Conservation (phyloP, 2,888 invertebrate genomes). For the Cantharis rustica region DNA sequence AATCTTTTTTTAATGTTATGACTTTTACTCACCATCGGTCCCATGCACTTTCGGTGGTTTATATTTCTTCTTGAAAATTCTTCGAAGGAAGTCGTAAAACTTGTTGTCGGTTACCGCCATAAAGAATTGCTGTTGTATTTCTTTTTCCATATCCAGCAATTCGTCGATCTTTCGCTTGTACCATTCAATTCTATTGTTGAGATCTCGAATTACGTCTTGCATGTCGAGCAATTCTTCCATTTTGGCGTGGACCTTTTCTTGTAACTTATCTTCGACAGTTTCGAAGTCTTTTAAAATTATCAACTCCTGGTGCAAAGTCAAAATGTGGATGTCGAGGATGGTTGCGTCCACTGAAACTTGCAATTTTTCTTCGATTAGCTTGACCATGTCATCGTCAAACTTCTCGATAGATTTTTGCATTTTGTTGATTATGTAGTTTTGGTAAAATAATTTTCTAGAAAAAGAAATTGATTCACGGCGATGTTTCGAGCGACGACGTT, state of each 20-base stretch:
- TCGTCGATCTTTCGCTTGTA: conserved; percentile 56
- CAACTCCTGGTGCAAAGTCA: conserved; percentile 75
- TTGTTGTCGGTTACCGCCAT: conserved; percentile 68
- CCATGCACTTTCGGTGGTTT: conserved; percentile 67
- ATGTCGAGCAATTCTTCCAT: conserved; percentile 57
- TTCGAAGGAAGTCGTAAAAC: conserved; percentile 76
- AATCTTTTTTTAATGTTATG: not conserved
- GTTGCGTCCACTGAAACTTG: conserved; percentile 63
- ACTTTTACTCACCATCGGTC: conserved; percentile 55
- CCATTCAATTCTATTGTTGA: conserved; percentile 60
- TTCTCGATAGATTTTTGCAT: conserved; percentile 64
- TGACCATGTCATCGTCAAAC: conserved; percentile 68
- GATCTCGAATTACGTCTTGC: conserved; percentile 58
- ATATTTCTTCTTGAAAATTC: conserved; percentile 84
- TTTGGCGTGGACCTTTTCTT: conserved; percentile 52
- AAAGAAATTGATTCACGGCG: conserved; percentile 13
- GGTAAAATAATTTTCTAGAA: conserved; percentile 64
- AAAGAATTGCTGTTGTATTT: conserved; percentile 63
- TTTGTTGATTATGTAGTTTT: conserved; percentile 65
- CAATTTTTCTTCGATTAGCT: conserved; percentile 63
- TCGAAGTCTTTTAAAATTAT: conserved; percentile 76
- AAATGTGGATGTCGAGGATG: conserved; percentile 67
- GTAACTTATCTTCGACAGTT: conserved; percentile 67
- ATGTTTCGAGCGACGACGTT: conserved; percentile 35
- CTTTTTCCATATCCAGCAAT: conserved; percentile 57